Conservation (phyloP, 2,797 vertebrate species). For the Halcyon smyrnensis region DNA sequence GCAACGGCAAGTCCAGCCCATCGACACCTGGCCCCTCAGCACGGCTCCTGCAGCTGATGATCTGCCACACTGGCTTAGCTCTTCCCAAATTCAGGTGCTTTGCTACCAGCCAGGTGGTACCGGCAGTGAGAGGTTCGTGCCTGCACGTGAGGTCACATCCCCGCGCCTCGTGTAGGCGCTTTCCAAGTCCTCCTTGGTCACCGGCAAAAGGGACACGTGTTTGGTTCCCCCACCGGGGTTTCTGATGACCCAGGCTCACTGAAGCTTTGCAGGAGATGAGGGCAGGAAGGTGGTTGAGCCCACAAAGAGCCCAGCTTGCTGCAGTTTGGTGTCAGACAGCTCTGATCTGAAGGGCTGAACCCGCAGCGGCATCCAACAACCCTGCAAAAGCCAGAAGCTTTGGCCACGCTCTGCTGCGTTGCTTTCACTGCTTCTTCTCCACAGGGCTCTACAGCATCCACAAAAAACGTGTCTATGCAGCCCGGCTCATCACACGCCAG, state of each 20-base stretch:
- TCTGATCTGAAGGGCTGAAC: not conserved
- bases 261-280: not conserved
- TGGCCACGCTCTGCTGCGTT: rapidly evolving
- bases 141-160: not conserved
- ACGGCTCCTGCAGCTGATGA: conserved; percentile 9
- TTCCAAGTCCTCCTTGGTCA: rapidly evolving
- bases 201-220: rapidly evolving
- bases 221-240: not conserved
- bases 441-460: conserved; percentile 91
- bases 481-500: conserved; percentile 89
- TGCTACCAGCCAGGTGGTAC: not conserved
- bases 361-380: rapidly evolving
- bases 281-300: not conserved
- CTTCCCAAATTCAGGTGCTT: not conserved
- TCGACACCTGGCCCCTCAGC: conserved; percentile 39
- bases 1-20: not conserved
- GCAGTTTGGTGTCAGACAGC: not conserved
- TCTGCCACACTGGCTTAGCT: not conserved
- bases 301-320: not conserved
- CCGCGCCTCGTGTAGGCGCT: rapidly evolving
- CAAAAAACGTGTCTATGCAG: conserved; percentile 91
- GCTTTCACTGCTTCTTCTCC: not conserved
- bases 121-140: not conserved
- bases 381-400: not conserved
- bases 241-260: rapidly evolving